Percentiles rank a stretch among this genome's conserved stretches.
These are phyloP conservation scores for Macrophya annulata DNA, from an alignment of 2,888 invertebrate genomes.

Conservation along the genomic window DNA sequence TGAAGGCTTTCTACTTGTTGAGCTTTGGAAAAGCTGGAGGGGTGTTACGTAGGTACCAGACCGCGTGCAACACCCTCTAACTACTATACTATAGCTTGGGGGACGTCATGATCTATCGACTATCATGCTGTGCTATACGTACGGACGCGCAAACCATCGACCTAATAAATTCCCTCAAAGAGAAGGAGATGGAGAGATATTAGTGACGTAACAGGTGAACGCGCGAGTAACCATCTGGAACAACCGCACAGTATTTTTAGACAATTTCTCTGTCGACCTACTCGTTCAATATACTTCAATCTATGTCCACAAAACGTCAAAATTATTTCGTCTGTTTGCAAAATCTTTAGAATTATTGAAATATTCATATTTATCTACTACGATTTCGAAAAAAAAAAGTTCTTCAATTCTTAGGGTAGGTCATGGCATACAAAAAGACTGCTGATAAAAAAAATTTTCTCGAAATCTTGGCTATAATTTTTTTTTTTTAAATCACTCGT, in stretches of 20 bases:
- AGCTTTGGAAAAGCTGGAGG: background rate
- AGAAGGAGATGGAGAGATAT: slow-evolving; percentile 54
- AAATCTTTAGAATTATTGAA: background rate
- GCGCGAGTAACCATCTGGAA: slow-evolving; percentile 74
- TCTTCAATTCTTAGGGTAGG: background rate
- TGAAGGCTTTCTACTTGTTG: slow-evolving; percentile 27
- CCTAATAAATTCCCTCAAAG: slow-evolving; percentile 70
- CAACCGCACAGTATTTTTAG: slow-evolving; percentile 71
- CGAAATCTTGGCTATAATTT: too few species aligned
- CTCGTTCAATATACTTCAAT: slow-evolving; percentile 6
- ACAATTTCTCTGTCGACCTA: slow-evolving; percentile 57
- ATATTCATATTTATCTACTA: background rate
- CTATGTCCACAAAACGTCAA: background rate
- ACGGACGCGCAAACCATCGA: slow-evolving; percentile 60
- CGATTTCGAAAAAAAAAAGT: background rate
- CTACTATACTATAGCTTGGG: background rate
- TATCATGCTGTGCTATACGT: slow-evolving; percentile 27
- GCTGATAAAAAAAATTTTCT: too few species aligned
- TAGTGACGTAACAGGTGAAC: slow-evolving; percentile 71
- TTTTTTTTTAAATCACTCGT: too few species aligned
- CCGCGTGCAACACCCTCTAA: slow-evolving; percentile 29
- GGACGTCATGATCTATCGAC: slow-evolving; percentile 40
- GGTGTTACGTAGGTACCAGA: background rate
- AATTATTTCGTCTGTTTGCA: background rate
- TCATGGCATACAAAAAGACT: background rate